phyloP scores from a whole-genome alignment of 2,113 vertebrate species.

The Oreochromis tanganicae region DNA sequence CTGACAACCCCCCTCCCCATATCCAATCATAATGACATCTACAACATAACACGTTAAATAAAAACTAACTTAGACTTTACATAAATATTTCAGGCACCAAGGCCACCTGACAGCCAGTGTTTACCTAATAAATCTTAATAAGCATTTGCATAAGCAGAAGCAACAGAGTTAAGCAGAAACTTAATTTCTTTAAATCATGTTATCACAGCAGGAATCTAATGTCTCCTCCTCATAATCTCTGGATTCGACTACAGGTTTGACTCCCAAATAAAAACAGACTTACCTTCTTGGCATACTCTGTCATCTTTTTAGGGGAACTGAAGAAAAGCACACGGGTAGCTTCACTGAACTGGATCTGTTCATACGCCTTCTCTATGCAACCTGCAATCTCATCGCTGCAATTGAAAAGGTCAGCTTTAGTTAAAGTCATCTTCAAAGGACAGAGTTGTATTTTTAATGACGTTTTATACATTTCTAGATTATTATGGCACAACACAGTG shows the following conservation, averaged over 20 bases:
- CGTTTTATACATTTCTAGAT: not conserved
- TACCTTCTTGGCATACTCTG: slow-evolving; percentile 91
- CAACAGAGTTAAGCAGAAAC: not conserved
- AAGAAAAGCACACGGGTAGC: slow-evolving; percentile 90
- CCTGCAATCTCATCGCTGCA: slow-evolving; percentile 88
- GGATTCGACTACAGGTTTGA: not conserved
- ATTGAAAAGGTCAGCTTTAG: not conserved
- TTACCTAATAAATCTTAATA: not conserved
- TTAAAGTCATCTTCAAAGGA: not conserved
- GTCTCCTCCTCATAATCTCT: not conserved
- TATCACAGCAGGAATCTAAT: not conserved
- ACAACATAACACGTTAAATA: not conserved
- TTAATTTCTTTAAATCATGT: not conserved
- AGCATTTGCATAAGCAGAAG: not conserved
- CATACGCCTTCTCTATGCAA: slow-evolving; percentile 92
- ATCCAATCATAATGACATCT: not conserved
- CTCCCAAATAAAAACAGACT: not conserved
- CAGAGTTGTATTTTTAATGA: not conserved
- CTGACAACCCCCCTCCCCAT: not conserved
- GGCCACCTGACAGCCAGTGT: not conserved
- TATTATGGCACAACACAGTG: not conserved
- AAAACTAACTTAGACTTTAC: not conserved
- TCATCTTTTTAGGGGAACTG: slow-evolving; percentile 88
- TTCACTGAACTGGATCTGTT: slow-evolving; percentile 87
- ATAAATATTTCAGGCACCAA: not conserved